These are phyloP conservation scores for Fragum whitleyi DNA, from an alignment of 2,888 invertebrate species.

Conservation along the genomic window DNA sequence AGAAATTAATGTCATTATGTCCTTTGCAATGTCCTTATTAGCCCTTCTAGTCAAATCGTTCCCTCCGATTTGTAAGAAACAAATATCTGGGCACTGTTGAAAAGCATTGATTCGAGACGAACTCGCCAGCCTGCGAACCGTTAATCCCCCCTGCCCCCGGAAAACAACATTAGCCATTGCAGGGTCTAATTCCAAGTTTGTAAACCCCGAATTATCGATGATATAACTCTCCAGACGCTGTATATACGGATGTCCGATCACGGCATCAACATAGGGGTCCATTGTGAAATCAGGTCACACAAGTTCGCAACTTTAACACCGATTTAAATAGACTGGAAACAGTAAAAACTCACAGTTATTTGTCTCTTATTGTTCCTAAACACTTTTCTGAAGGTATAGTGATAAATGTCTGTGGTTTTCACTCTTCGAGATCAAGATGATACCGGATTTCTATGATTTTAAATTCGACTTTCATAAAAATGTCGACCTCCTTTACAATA, in stretches of 20 bases:
- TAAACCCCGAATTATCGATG: not conserved
- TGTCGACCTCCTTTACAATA: not conserved
- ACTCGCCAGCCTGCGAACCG: not conserved
- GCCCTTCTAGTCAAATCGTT: not conserved
- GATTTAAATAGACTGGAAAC: too few relatives aligned
- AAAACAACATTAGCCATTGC: not conserved
- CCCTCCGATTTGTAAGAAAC: not conserved
- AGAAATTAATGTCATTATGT: not conserved
- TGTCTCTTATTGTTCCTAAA: too few relatives aligned
- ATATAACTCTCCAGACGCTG: not conserved
- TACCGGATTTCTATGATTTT: not conserved
- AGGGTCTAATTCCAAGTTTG: not conserved
- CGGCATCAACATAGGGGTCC: too few relatives aligned
- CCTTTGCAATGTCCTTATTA: not conserved
- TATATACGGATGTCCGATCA: not conserved
- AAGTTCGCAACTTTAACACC: too few relatives aligned
- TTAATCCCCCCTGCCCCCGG: not conserved
- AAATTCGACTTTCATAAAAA: not conserved
- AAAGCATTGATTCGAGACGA: not conserved
- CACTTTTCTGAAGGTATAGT: not conserved
- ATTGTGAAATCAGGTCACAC: too few relatives aligned
- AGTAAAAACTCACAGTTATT: too few relatives aligned
- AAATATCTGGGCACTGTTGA: not conserved
- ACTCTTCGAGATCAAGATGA: not conserved
- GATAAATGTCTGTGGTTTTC: not conserved